Base-by-base conservation (phyloP, 2,113 vertebrate genomes). In the Dipodomys spectabilis region DNA sequence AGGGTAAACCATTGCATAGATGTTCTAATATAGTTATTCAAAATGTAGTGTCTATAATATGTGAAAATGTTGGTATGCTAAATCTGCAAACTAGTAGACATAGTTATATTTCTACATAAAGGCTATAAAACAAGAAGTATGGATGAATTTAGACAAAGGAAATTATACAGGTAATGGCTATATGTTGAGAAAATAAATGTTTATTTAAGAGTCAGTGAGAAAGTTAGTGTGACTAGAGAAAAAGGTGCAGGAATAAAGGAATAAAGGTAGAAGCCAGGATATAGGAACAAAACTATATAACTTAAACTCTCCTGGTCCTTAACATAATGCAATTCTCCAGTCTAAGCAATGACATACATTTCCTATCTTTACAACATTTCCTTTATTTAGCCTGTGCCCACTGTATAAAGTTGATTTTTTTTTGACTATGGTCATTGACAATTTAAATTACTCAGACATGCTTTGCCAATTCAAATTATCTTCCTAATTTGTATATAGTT, bases 41-140 rank as follows among this genome's bases (percentile, higher is more conserved):
- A 32, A 82, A 32, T 77, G 6, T 8, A 73, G 0, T 81, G 62
- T n/a, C 19, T 25, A 69, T 5, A 69, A 23, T 39, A 20, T 71
- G 27, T 64, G 30, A 91, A 82, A 94, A 60, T 60, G 45, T 1
- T 64, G 2, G 12, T 88, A 9, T 78, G 27, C 28, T 82, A 62
- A 84, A 35, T 82, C 25, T 71, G 15, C 27, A 60, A 28, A 45
- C 5, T 86, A 86, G 32, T 4, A 71, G 19, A 6, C 11, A 53
- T 81, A 44, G 4, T 79, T 80, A 12, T 32, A 92, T 92, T 73
- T 94, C 64, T 11, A 65, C 75, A 81, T 45, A 94, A 49, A 82
- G 1, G 2, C 2, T 49, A 25, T 15, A 71, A 16, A 39, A 1
- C 9, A 90, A 78, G 23, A 94, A 78, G 7, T 64, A 1, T 85